Percentiles rank a stretch among this genome's conserved stretches.
These are phyloP conservation scores for Antedon mediterranea DNA, from an alignment of 53 echinoderm and acorn worm species.

Conservation along the genomic window DNA sequence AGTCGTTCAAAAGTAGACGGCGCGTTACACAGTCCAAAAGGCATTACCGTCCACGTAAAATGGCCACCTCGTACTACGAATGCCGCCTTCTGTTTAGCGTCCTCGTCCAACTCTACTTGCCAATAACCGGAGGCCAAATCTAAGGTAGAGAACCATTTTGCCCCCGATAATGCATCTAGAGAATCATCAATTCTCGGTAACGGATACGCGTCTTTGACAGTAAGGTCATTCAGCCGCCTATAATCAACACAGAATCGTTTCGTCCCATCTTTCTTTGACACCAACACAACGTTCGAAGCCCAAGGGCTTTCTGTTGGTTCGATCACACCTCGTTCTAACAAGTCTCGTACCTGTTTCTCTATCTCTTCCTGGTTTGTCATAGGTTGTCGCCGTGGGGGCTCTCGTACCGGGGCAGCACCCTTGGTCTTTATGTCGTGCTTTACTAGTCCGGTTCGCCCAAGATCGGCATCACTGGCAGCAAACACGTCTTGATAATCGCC, in stretches of 20 bases:
- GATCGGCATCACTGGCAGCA: slow-evolving; percentile 27
- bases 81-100: slow-evolving; percentile 33
- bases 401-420: slow-evolving; percentile 15
- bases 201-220: slow-evolving; percentile 56
- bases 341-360: slow-evolving; percentile 14
- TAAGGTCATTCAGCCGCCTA: slow-evolving; percentile 26
- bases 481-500: slow-evolving; percentile 27
- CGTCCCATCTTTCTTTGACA: slow-evolving; percentile 54
- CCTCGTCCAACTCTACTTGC: slow-evolving; percentile 34
- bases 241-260: slow-evolving; percentile 48
- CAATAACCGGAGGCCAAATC: slow-evolving; percentile 51
- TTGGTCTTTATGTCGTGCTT: slow-evolving; percentile 37
- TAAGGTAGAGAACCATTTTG: slow-evolving; percentile 43
- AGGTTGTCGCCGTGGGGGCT: slow-evolving; percentile 24
- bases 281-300: slow-evolving; percentile 38
- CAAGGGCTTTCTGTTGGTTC: slow-evolving; percentile 47
- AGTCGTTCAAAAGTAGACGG: slow-evolving; percentile 45
- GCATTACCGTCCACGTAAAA: slow-evolving; percentile 43
- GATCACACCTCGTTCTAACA: slow-evolving; percentile 30
- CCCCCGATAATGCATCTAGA: slow-evolving; percentile 24
- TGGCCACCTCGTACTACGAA: slow-evolving; percentile 33
- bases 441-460: slow-evolving; percentile 32
- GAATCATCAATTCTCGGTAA: slow-evolving; percentile 47
- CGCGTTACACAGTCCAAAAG: slow-evolving; percentile 48
- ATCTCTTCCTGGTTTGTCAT: slow-evolving; percentile 17